These are phyloP conservation scores for Champsocephalus gunnari DNA, from an alignment of 2,797 vertebrate genomes.

Conservation along the genomic window DNA sequence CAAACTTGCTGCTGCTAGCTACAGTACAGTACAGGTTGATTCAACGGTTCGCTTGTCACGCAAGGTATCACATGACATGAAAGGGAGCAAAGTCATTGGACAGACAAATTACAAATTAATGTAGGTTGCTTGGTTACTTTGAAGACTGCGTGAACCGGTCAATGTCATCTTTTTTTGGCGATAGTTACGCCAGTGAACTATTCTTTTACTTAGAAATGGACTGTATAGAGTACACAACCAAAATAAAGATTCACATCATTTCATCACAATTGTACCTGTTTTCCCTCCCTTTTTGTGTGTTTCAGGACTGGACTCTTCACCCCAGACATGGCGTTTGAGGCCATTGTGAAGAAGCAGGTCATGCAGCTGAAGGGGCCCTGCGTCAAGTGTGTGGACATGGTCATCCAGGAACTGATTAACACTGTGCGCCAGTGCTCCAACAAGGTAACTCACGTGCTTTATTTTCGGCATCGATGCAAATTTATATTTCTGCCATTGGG, in stretches of 20 bases:
- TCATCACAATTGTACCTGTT: not conserved
- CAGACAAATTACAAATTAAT: too few species aligned
- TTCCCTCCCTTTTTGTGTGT: conserved; percentile 16
- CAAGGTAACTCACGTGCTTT: conserved; percentile 84
- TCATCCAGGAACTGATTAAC: conserved; percentile 96
- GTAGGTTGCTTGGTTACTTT: too few species aligned
- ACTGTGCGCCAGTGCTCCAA: conserved; percentile 95
- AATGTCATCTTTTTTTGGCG: too few species aligned
- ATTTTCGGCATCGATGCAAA: not conserved
- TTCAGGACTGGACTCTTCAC: conserved; percentile 91
- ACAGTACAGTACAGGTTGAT: too few species aligned
- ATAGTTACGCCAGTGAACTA: too few species aligned
- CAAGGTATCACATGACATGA: too few species aligned
- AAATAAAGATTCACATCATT: conserved; percentile 3
- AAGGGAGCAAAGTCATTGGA: too few species aligned
- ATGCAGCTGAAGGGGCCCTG: conserved; percentile 95
- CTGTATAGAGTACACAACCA: not conserved
- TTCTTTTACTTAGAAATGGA: conserved; percentile 18
- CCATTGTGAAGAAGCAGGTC: conserved; percentile 97
- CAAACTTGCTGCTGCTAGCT: too few species aligned
- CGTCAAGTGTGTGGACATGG: conserved; percentile 96
- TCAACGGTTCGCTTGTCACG: too few species aligned
- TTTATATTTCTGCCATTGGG: not conserved
- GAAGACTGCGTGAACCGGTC: too few species aligned
- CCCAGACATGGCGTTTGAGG: conserved; percentile 97